Evolutionary conservation across 1,140 invertebrate genomes (phyloP), one percentile per base, ranked within the genome.

Genomic region (Vanessa atalanta): DNA sequence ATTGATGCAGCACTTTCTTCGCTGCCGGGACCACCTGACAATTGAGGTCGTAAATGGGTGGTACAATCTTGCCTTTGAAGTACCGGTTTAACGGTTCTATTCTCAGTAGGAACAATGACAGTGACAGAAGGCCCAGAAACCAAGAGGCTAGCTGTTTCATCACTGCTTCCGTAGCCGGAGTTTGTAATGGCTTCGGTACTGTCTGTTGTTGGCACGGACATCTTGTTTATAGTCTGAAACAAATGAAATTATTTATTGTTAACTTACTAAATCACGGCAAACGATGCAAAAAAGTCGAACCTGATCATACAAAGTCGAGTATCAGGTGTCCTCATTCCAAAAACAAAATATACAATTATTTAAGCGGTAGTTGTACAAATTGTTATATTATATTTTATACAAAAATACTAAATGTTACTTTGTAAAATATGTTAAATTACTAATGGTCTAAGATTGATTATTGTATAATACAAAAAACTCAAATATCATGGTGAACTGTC

Each of bases 31-130:
- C 94, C 94, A 16, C 96, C 96, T 23, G 96, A 96, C 64, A 97
- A 93, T 84, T 97, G 96, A 26, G 96, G 95, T 78, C 94, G 93
- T 70, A 94, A 93, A 80, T 96, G 96, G 11, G 96, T 95, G 12
- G 96, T 96, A 73, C 96, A 96, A 91, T 97, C 96, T 92, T 97
- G 97, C 71, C 97, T 94, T 93, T 96, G 97, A 70, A 97, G 93
- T 37, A 97, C 96, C 53, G 96, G 97, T 87, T 97, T 97, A 12
- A 88, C 89, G 47, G 88, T 78, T 83, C 88, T 85, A 81, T 88
- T 88, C 83, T 93, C 90, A 11, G 89, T 82, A 3, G 93, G 89
- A 9, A 93, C 88, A 63, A 93, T 93, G 60, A 93, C 93, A 13
- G 92, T 93, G 8, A 93, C 92, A 8, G 93, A 84, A 48, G 93